These are phyloP conservation scores for Intellagama lesueurii DNA, from an alignment of 2,797 vertebrate species.

Conservation along the genomic window DNA sequence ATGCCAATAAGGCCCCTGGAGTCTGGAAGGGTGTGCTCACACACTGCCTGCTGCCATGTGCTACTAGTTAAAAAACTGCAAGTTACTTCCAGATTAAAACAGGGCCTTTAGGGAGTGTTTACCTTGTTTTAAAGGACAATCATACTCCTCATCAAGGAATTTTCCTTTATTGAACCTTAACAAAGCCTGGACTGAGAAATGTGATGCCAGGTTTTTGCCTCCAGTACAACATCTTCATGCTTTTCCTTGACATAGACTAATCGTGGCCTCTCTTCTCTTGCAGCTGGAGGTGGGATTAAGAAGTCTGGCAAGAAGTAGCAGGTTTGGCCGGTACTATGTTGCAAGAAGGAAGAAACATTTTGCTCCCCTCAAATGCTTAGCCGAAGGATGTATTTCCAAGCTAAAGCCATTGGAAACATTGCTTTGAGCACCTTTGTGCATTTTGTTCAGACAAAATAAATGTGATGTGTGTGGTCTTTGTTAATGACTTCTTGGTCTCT, in stretches of 20 bases:
- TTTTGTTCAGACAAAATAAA: constrained; percentile 74
- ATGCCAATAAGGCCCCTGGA: no score
- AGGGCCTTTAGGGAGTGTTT: no score
- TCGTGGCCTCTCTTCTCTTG: constrained; percentile 42
- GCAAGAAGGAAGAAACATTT: constrained; percentile 1
- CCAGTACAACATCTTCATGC: background rate
- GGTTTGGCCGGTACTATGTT: background rate
- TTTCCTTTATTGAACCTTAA: background rate
- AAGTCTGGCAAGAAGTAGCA: constrained; percentile 95
- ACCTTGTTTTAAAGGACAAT: no score
- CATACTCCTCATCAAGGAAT: no score
- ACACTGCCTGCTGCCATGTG: no score
- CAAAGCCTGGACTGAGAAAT: background rate
- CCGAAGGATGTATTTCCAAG: constrained; percentile 50
- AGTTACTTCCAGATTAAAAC: no score
- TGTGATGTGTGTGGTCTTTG: background rate
- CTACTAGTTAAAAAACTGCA: no score
- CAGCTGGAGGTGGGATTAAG: constrained; percentile 93
- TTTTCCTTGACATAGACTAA: background rate
- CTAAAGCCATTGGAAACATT: constrained; percentile 33
- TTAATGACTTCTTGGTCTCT: background rate
- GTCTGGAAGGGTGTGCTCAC: no score
- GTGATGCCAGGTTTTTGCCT: background rate
- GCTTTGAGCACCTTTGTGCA: constrained; percentile 69
- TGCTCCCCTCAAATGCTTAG: background rate